These are phyloP conservation scores for Nasonia giraulti DNA, from an alignment of 1,140 invertebrate genomes.

Conservation along the genomic window DNA sequence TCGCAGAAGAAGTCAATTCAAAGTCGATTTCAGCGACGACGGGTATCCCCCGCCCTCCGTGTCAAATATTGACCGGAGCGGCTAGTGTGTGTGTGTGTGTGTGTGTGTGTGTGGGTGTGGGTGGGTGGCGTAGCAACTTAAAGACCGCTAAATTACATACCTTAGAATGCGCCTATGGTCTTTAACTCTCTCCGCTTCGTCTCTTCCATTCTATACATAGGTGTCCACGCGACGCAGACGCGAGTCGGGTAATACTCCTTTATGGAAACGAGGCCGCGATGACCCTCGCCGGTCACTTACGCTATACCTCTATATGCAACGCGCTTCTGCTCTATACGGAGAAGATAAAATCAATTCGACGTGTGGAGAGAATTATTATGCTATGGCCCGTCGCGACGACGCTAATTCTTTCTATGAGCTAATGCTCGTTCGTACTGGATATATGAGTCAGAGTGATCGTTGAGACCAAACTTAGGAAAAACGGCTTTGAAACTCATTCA, in stretches of 20 bases:
- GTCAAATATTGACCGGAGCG: constrained; percentile 30
- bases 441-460: no score
- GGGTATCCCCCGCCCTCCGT: background rate
- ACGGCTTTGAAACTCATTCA: no score
- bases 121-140: background rate
- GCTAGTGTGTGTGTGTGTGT: background rate
- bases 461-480: no score
- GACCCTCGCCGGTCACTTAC: constrained; percentile 10
- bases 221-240: background rate
- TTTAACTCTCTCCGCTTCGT: background rate
- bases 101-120: no score
- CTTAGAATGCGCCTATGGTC: background rate
- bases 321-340: no score
- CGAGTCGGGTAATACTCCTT: background rate
- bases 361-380: background rate
- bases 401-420: background rate
- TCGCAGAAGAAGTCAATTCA: constrained; percentile 6
- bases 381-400: no score
- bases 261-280: constrained; percentile 19
- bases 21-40: background rate
- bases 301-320: no score
- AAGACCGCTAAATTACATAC: constrained; percentile 15
- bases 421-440: no score
- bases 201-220: background rate
- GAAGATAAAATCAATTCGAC: constrained; percentile 33